Evolutionary conservation across 2,888 invertebrate genomes (phyloP), one percentile per base, ranked within the genome.

Genomic region (Cerceris rybyensis): DNA sequence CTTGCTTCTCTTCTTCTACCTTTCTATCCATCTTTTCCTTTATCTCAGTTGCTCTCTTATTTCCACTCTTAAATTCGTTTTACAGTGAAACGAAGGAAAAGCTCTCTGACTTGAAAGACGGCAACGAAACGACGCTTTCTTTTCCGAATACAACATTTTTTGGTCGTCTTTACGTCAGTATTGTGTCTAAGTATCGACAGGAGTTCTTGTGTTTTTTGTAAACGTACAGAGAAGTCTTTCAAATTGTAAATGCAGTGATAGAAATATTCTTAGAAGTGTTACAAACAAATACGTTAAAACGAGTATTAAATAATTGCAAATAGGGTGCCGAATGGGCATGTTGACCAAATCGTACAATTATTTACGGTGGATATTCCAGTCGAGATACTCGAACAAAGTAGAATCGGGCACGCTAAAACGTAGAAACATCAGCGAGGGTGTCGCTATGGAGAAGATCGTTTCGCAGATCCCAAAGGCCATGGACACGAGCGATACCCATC

Each of bases 21-120:
- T 50, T 54, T 11, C 17, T 8, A 8, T 49, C 39, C 14, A 14
- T 43, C 11, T 55, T 39, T 43, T 14, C 13, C 43, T 14, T 17
- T 43, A 0, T 11, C 46, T n/a, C 4, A 16, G 16, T 9, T 2
- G 28, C 52, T 9, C 14, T 9, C 49, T 60, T 16, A 42, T 46
- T 39, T 43, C 43, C 58, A 70, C 41, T 41, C 77, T 49, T 74
- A 66, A 78, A 84, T 84, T 84, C 82, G 80, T 76, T 80, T 75
- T 75, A 76, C 70, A 43, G 52, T 14, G 58, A 78, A 78, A 84
- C 85, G 76, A 84, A 84, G 82, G 80, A 73, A 69, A 80, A 74
- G 73, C 79, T 55, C 63, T 60, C 71, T 54, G 42, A 61, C 60
- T 52, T 41, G 73, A 58, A 71, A 73, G 75, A 59, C 59, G 16